Percentiles rank a stretch among this genome's conserved stretches.
Evolutionary conservation across 2,888 invertebrate genomes (phyloP).

Genomic region (Eristalis intricaria): DNA sequence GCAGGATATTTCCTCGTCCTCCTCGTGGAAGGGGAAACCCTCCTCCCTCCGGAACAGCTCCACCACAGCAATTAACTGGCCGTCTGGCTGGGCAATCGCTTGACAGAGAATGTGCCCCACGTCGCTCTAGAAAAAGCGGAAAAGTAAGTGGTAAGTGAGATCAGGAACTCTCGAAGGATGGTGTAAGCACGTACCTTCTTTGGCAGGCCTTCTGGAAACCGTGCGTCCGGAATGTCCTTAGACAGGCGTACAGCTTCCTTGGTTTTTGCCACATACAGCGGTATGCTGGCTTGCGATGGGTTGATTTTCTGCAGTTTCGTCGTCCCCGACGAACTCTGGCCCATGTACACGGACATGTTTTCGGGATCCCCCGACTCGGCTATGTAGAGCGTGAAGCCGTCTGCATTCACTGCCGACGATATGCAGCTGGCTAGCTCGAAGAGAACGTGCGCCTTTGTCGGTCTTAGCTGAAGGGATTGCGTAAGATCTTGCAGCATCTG

Average conservation of each 20-base stretch:
- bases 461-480: constrained; percentile 84
- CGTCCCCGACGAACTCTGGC: constrained; percentile 77
- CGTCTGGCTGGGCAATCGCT: constrained; percentile 85
- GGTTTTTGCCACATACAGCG: constrained; percentile 81
- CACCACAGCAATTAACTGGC: constrained; percentile 85
- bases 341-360: constrained; percentile 79
- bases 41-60: constrained; percentile 85
- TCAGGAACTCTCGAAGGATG: not conserved
- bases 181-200: constrained; percentile 77
- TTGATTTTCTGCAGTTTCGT: constrained; percentile 76
- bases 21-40: constrained; percentile 83
- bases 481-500: constrained; percentile 85
- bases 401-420: constrained; percentile 85
- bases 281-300: constrained; percentile 73
- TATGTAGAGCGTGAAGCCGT: constrained; percentile 85
- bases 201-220: constrained; percentile 82
- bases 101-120: constrained; percentile 83
- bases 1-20: constrained; percentile 87
- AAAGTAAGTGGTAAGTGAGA: not conserved
- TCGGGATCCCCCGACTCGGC: constrained; percentile 81
- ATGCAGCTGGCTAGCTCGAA: constrained; percentile 87
- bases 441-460: constrained; percentile 85
- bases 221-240: constrained; percentile 80
- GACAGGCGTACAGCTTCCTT: constrained; percentile 82
- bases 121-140: constrained; percentile 77